Conservation (phyloP, 2,797 vertebrate species). For the Poliocrania exsul region DNA sequence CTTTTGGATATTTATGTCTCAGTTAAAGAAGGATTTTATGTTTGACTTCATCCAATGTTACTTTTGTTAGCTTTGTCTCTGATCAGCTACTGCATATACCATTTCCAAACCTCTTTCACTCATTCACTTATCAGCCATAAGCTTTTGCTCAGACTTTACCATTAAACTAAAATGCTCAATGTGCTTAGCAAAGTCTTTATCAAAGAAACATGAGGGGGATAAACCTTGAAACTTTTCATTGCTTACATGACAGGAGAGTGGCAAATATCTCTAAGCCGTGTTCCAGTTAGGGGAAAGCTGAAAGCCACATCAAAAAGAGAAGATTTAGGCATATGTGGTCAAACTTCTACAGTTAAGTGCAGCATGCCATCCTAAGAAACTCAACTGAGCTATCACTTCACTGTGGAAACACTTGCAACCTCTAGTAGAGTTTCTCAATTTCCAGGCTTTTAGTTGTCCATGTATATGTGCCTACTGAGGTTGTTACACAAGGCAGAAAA, state of each 20-base stretch:
- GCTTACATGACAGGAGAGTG: not conserved
- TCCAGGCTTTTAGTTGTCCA: not conserved
- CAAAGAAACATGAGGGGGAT: not conserved
- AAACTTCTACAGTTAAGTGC: not conserved
- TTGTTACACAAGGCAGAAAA: not conserved
- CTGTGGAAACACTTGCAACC: not conserved
- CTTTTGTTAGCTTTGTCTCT: not conserved
- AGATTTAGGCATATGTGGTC: not conserved
- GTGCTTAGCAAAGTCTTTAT: not conserved
- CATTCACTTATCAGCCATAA: not conserved
- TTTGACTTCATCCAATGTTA: not conserved
- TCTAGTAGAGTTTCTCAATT: not conserved
- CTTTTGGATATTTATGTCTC: not conserved
- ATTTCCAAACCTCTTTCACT: not conserved
- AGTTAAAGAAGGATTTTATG: not conserved
- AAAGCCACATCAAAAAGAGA: not conserved
- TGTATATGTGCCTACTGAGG: not conserved
- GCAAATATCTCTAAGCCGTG: not conserved
- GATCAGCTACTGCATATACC: not conserved
- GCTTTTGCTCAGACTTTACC: not conserved
- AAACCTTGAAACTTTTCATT: not conserved
- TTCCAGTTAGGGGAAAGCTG: not conserved
- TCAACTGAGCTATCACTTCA: not conserved
- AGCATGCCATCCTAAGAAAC: not conserved
- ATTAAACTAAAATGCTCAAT: not conserved